Conservation (phyloP, 2,888 invertebrate genomes). For the Lissonota sp. region DNA sequence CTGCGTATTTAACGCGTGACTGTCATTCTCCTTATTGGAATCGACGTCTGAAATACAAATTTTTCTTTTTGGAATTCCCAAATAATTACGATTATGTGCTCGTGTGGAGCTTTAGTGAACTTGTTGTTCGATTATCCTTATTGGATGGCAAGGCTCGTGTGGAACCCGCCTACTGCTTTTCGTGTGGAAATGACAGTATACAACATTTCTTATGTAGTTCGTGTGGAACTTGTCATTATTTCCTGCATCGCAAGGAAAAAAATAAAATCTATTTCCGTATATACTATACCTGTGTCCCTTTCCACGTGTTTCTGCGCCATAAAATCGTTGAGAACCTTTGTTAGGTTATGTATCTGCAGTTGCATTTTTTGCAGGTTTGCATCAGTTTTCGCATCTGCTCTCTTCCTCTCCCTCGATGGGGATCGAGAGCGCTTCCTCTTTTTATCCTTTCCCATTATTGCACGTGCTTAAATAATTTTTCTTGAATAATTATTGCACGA, state of each 20-base stretch:
- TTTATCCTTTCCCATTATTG: conserved; percentile 40
- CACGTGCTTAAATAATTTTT: not conserved
- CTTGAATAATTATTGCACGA: not conserved
- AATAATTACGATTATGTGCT: conserved; percentile 13
- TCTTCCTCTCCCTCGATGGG: conserved; percentile 13
- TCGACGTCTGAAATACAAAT: conserved; percentile 18
- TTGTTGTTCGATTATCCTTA: conserved; percentile 36
- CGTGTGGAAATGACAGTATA: conserved; percentile 20
- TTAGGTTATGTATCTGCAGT: conserved; percentile 4
- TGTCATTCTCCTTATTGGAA: conserved; percentile 34
- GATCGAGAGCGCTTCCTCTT: conserved; percentile 33
- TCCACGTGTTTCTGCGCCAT: conserved; percentile 15
- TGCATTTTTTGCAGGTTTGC: not conserved
- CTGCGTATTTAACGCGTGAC: conserved; percentile 13
- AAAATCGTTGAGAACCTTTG: not conserved
- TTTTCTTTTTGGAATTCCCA: not conserved
- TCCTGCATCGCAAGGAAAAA: conserved; percentile 7
- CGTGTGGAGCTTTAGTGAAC: conserved; percentile 39
- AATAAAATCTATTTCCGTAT: not conserved
- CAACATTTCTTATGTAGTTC: not conserved
- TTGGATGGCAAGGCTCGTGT: conserved; percentile 28
- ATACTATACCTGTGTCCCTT: not conserved
- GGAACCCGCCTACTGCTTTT: conserved; percentile 21
- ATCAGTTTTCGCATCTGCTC: not conserved
- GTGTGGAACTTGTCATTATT: conserved; percentile 33